phyloP scores from a whole-genome alignment of 2,797 vertebrate species.

The Trachurus trachurus region DNA sequence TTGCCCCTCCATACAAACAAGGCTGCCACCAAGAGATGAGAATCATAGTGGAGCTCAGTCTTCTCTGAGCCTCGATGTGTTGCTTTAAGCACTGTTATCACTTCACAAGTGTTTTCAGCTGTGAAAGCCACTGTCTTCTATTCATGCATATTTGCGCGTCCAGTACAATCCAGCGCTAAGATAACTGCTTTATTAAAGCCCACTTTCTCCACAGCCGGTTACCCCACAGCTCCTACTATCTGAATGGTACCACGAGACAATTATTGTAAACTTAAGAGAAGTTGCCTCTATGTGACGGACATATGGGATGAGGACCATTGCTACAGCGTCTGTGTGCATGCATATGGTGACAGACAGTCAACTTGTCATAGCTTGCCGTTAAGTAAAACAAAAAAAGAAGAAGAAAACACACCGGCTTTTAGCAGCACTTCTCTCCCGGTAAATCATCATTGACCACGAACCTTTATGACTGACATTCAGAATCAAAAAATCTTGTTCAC shows the following conservation, averaged over 20 bases:
- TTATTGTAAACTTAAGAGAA: constrained; percentile 65
- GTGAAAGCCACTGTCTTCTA: neutral
- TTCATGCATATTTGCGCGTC: constrained; percentile 11
- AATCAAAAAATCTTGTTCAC: constrained; percentile 14
- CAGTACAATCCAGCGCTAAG: neutral
- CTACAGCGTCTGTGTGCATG: constrained; percentile 21
- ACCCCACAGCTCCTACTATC: neutral
- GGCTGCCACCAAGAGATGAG: neutral
- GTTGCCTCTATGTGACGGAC: constrained; percentile 51
- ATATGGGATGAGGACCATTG: constrained; percentile 10
- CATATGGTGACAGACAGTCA: constrained; percentile 57
- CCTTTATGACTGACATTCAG: constrained; percentile 23
- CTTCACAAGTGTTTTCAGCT: constrained; percentile 45
- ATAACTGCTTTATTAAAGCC: constrained; percentile 22
- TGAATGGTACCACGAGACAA: neutral
- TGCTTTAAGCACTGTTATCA: constrained; percentile 30
- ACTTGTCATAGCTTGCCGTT: constrained; percentile 68
- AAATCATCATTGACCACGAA: constrained; percentile 19
- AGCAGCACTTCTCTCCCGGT: constrained; percentile 2
- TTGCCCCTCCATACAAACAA: neutral
- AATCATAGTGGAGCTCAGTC: neutral
- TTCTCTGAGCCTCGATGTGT: neutral
- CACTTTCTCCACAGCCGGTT: neutral
- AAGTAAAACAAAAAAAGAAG: constrained; percentile 16
- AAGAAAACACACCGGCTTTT: constrained; percentile 9